Conservation (phyloP, 2,797 vertebrate genomes). For the Pyrocephalus nanus region DNA sequence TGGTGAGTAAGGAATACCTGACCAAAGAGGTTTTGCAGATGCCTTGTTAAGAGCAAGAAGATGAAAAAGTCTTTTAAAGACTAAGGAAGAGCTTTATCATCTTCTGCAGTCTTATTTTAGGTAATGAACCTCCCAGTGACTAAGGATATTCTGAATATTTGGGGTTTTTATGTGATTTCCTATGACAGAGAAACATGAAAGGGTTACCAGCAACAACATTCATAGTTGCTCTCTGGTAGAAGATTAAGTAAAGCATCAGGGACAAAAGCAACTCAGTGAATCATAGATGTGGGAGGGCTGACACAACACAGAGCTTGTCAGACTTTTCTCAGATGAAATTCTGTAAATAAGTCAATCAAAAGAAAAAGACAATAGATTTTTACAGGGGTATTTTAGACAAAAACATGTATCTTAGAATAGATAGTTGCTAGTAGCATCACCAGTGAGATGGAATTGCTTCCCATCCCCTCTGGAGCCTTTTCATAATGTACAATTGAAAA, state of each 20-base stretch:
- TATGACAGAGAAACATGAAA: not conserved
- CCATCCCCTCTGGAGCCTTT: not conserved
- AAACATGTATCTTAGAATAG: not conserved
- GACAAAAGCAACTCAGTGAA: constrained; percentile 1
- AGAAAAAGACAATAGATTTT: not conserved
- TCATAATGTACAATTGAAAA: not conserved
- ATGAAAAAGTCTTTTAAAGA: constrained; percentile 27
- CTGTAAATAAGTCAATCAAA: constrained; percentile 15
- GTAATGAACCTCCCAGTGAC: not conserved
- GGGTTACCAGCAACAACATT: not conserved
- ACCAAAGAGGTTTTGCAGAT: constrained; percentile 22
- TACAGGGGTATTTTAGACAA: not conserved
- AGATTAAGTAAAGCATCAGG: not conserved
- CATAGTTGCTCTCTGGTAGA: not conserved
- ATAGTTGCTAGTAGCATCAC: not conserved
- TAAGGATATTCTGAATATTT: not conserved
- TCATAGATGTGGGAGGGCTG: not conserved
- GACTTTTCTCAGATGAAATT: not conserved
- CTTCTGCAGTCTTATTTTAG: not conserved
- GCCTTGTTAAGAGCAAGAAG: not conserved
- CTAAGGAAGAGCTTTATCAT: not conserved
- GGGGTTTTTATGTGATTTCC: not conserved
- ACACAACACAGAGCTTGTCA: constrained; percentile 2
- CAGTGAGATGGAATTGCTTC: not conserved
- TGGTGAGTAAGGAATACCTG: not conserved